These are phyloP conservation scores for Monodelphis domestica DNA, from an alignment of 2,797 vertebrate species.

Conservation along the genomic window DNA sequence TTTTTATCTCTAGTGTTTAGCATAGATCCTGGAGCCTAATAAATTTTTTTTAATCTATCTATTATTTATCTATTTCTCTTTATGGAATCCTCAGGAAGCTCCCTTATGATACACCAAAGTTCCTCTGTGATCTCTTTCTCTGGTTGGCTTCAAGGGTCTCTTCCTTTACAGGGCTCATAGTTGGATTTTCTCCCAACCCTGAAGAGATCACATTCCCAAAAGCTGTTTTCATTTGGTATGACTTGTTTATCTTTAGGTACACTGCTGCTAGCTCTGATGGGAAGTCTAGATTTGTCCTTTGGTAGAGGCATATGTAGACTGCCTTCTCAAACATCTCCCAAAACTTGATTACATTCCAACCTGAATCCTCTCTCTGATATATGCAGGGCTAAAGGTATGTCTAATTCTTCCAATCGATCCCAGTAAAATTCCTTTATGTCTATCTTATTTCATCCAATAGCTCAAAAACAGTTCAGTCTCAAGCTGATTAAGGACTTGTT, in stretches of 20 bases:
- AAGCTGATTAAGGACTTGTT: not conserved
- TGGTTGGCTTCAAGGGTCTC: not conserved
- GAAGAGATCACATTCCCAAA: not conserved
- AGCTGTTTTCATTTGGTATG: not conserved
- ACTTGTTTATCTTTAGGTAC: not conserved
- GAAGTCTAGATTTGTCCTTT: not conserved
- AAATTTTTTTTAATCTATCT: not conserved
- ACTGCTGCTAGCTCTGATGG: not conserved
- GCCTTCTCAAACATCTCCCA: not conserved
- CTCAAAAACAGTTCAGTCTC: not conserved
- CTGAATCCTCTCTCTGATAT: not conserved
- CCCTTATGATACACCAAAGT: not conserved
- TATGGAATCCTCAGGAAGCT: not conserved
- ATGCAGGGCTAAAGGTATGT: no score
- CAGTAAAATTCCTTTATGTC: not conserved
- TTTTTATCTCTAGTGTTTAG: not conserved
- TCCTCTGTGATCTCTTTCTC: not conserved
- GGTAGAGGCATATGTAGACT: not conserved
- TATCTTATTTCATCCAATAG: not conserved
- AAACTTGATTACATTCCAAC: not conserved
- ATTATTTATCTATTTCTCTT: not conserved
- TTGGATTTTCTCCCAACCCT: not conserved
- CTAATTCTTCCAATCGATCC: not conserved
- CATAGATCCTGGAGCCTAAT: not conserved
- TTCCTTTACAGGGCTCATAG: not conserved